These are phyloP conservation scores for Chrysemys picta DNA, from an alignment of 2,113 vertebrate genomes.

Conservation along the genomic window DNA sequence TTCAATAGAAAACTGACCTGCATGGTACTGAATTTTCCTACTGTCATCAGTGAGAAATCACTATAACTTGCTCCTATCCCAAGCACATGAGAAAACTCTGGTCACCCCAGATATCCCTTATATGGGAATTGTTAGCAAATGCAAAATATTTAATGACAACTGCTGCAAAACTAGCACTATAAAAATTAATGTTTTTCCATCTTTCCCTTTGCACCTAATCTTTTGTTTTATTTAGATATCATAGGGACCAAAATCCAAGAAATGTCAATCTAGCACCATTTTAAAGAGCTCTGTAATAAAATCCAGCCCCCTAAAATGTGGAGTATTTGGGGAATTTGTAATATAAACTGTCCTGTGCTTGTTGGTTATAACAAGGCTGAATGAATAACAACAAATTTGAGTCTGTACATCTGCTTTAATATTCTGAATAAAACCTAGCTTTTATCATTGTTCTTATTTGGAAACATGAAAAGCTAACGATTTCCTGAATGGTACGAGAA, in stretches of 20 bases:
- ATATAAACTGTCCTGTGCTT: neutral
- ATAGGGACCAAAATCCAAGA: conserved; percentile 2
- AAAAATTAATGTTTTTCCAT: neutral
- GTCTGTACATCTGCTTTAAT: neutral
- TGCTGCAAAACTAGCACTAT: neutral
- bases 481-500: neutral
- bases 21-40: accelerated
- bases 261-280: neutral
- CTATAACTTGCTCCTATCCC: accelerated
- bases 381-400: neutral
- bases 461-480: neutral
- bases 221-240: conserved; percentile 21
- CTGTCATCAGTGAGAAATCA: neutral
- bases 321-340: neutral
- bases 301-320: neutral
- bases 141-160: neutral
- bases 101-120: neutral
- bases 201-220: neutral
- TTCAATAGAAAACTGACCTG: neutral
- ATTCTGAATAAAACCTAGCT: neutral
- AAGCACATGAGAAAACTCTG: neutral
- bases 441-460: neutral
- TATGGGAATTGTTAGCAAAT: neutral
- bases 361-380: conserved; percentile 3
- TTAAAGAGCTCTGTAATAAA: neutral